Evolutionary conservation across 2,797 vertebrate genomes (phyloP), one percentile per base, ranked within the genome.

Genomic region (Hirundo rustica): DNA sequence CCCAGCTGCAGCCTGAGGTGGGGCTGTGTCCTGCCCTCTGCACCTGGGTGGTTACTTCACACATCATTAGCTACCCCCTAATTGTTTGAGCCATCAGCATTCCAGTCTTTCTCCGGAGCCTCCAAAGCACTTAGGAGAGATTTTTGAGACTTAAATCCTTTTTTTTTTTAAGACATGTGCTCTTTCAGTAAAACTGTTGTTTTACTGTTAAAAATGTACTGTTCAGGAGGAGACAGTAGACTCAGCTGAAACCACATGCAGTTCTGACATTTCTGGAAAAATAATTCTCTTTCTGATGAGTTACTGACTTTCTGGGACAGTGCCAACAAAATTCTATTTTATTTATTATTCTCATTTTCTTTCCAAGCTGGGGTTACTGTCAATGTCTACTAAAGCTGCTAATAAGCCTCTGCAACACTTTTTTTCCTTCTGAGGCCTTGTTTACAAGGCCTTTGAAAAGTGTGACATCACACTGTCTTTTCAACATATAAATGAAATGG

Each of bases 311-410:
- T 78, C 62, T 89, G 77, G 16, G 93, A 51, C 80, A 88, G 73
- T 66, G 80, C 32, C 29, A 66, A 89, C 72, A 88, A 77, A 92
- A 86, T 48, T 38, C 34, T 79, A 45, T 76, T 94, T 80, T 83
- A 77, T 92, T 81, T 91, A 79, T 85, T 87, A 67, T 74, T 81
- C 60, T 67, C 81, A 62, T 73, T 96, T 96, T 93, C 38, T 85
- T 86, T 91, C 82, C 57, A 75, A 86, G 60, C 34, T 51, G 29
- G 11, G 21, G 48, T 94, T 91, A 79, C 72, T 72, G 27, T 77
- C 64, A 82, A 23, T 58, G 67, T 86, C 85, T 86, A 89, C 92
- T 75, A 95, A 84, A 92, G 57, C 62, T 55, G 50, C 54, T 96
- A 93, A 94, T 45, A 91, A 96, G 42, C 50, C 61, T 93, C 67